A percentile compares a stretch with the other conserved stretches of the same genome.
Evolutionary conservation across 2,113 vertebrate species (phyloP).

Genomic region (Speoplatyrhinus poulsoni): DNA sequence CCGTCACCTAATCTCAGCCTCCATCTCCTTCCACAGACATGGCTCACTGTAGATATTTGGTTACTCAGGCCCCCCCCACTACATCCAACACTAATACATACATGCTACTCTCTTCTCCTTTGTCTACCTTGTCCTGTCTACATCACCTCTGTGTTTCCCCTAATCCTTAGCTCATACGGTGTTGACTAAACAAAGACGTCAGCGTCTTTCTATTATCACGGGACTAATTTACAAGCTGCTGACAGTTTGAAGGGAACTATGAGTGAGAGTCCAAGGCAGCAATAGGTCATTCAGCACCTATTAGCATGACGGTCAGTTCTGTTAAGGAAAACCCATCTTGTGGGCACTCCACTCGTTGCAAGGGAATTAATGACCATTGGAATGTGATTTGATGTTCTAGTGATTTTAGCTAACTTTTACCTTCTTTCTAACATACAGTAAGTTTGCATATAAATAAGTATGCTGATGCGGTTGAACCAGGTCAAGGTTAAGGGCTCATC

Average conservation of each 20-base stretch:
- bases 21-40: constrained; percentile 41
- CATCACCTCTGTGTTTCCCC: constrained; percentile 32
- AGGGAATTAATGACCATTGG: no score
- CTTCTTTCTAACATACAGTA: neutral
- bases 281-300: constrained; percentile 68
- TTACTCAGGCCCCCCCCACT: constrained; percentile 39
- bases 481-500: constrained; percentile 47
- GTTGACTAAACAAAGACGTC: constrained; percentile 70
- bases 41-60: constrained; percentile 52
- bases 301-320: constrained; percentile 43
- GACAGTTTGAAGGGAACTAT: constrained; percentile 76
- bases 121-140: constrained; percentile 7
- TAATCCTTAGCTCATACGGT: constrained; percentile 42
- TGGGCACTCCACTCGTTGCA: constrained; percentile 3
- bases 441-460: constrained; percentile 3
- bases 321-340: constrained; percentile 22
- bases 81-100: constrained; percentile 62
- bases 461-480: constrained; percentile 38
- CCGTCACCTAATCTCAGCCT: constrained; percentile 50
- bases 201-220: constrained; percentile 52
- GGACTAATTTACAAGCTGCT: constrained; percentile 76
- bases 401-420: neutral
- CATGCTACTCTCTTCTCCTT: constrained; percentile 19
- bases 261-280: constrained; percentile 71
- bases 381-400: neutral